A percentile compares a stretch with the other conserved stretches of the same genome.
Evolutionary conservation across 2,888 invertebrate genomes (phyloP).

Genomic region (Amblyteles armatorius): DNA sequence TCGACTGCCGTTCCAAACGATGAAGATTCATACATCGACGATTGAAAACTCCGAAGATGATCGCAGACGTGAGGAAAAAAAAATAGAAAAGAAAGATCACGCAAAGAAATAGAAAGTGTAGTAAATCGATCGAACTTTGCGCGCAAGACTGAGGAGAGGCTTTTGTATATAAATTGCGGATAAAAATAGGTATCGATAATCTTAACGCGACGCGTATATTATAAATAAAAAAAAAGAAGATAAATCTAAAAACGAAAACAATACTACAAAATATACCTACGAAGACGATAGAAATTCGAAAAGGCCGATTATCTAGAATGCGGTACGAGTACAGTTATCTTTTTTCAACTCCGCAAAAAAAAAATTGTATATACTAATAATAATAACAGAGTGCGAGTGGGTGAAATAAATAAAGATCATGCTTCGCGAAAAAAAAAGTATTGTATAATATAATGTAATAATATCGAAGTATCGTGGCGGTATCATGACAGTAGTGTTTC

Average conservation of each 20-base stretch:
- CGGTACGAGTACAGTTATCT: slow-evolving; percentile 41
- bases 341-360: slow-evolving; percentile 57
- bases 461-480: slow-evolving; percentile 61
- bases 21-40: slow-evolving; percentile 24
- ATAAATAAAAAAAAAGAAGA: slow-evolving; percentile 51
- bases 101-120: slow-evolving; percentile 28
- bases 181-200: slow-evolving; percentile 55
- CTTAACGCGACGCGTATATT: slow-evolving; percentile 59
- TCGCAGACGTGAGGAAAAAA: neutral
- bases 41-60: slow-evolving; percentile 24
- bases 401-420: slow-evolving; percentile 50
- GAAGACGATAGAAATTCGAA: slow-evolving; percentile 59
- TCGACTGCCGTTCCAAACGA: slow-evolving; percentile 55
- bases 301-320: slow-evolving; percentile 53
- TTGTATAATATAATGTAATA: slow-evolving; percentile 58
- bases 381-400: slow-evolving; percentile 33
- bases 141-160: slow-evolving; percentile 62
- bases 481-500: slow-evolving; percentile 70
- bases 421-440: slow-evolving; percentile 55
- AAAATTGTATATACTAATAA: slow-evolving; percentile 67
- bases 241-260: slow-evolving; percentile 16
- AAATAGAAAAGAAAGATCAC: neutral
- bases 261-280: slow-evolving; percentile 46
- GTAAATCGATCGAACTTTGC: slow-evolving; percentile 63
- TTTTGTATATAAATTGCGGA: slow-evolving; percentile 55